Conservation (phyloP, 2,888 invertebrate species). For the Tetheella fluctuosa region DNA sequence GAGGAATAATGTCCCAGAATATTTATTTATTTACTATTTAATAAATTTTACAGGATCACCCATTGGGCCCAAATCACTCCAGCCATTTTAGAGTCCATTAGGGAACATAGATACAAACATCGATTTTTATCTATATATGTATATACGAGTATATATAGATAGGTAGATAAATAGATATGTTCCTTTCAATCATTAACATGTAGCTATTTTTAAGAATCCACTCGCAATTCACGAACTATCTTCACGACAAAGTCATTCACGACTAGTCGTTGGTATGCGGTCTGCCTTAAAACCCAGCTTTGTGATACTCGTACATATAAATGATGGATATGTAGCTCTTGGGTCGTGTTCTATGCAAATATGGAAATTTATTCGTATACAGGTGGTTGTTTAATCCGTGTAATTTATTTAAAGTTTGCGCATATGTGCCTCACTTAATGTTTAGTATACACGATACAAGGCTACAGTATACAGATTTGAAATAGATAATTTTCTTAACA, state of each 20-base stretch:
- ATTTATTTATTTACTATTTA: no score
- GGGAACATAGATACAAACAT: no score
- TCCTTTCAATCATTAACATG: background rate
- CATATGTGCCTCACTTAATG: background rate
- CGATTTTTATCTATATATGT: no score
- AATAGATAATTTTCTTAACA: no score
- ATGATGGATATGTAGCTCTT: background rate
- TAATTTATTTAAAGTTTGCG: slow-evolving; percentile 11
- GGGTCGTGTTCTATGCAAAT: slow-evolving; percentile 3
- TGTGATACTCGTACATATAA: slow-evolving; percentile 5
- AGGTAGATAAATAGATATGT: background rate
- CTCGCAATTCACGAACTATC: background rate
- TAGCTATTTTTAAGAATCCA: background rate
- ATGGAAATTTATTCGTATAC: slow-evolving; percentile 3
- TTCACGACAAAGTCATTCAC: background rate
- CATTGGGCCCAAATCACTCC: no score
- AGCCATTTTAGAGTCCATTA: no score
- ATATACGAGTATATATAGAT: no score
- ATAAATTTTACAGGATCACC: no score
- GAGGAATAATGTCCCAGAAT: no score
- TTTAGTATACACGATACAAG: no score
- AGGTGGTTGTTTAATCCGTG: slow-evolving; percentile 9
- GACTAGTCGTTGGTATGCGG: background rate
- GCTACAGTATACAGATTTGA: no score
- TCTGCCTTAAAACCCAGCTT: slow-evolving; percentile 1